phyloP scores from a whole-genome alignment of 2,113 vertebrate genomes.

The Epinephelus moara region DNA sequence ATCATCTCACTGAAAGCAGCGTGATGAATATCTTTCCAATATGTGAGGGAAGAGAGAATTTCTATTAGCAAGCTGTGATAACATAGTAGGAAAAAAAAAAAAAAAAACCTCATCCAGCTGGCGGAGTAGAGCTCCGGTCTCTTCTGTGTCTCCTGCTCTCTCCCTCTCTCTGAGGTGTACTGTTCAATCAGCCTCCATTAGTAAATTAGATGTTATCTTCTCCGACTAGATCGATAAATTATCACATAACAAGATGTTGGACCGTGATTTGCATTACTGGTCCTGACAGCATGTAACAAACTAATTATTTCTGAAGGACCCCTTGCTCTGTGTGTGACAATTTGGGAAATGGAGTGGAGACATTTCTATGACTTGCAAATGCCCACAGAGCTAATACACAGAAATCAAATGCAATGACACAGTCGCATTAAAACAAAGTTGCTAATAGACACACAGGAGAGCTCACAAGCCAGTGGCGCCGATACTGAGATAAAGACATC shows the following conservation, averaged over 20 bases:
- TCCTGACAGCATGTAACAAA: slow-evolving; percentile 64
- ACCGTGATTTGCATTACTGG: slow-evolving; percentile 68
- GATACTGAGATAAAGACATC: slow-evolving; percentile 30
- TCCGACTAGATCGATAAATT: slow-evolving; percentile 74
- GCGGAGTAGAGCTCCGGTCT: slow-evolving; percentile 20
- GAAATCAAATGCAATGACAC: slow-evolving; percentile 38
- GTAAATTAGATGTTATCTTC: slow-evolving; percentile 75
- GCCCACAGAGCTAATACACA: slow-evolving; percentile 16
- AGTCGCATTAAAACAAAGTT: slow-evolving; percentile 34
- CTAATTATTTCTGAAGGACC: slow-evolving; percentile 71
- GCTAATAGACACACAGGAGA: slow-evolving; percentile 14
- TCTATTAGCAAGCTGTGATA: slow-evolving; percentile 72
- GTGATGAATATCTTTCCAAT: slow-evolving; percentile 75
- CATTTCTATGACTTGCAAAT: slow-evolving; percentile 36
- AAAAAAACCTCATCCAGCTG: slow-evolving; percentile 16
- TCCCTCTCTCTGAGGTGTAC: slow-evolving; percentile 38
- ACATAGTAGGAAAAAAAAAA: slow-evolving; percentile 18
- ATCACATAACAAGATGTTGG: slow-evolving; percentile 76
- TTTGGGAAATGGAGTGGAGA: slow-evolving; percentile 49
- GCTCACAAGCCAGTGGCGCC: slow-evolving; percentile 12
- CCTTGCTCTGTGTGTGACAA: slow-evolving; percentile 43
- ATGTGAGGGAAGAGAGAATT: slow-evolving; percentile 63
- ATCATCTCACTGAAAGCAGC: slow-evolving; percentile 59
- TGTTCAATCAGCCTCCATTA: slow-evolving; percentile 75
- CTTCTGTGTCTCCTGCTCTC: slow-evolving; percentile 7